These are phyloP conservation scores for Priocnemis perturbator DNA, from an alignment of 2,888 invertebrate genomes.

Conservation along the genomic window DNA sequence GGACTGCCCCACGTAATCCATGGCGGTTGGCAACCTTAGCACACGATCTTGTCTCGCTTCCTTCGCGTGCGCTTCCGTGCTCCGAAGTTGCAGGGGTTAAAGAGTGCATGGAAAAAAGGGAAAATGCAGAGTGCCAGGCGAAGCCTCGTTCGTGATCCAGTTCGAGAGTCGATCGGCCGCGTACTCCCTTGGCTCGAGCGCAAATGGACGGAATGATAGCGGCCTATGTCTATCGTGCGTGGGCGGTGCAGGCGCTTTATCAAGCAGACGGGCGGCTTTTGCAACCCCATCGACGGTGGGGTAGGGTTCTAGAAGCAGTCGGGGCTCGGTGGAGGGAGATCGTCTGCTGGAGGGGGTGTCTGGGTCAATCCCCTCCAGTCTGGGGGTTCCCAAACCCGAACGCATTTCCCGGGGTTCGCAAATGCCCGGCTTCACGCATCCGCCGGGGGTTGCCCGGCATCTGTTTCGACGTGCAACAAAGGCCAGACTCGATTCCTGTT, in stretches of 20 bases:
- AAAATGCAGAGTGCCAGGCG: background rate
- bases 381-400: constrained; percentile 71
- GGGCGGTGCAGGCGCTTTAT: constrained; percentile 4
- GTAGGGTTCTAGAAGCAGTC: constrained; percentile 59
- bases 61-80: no score
- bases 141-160: background rate
- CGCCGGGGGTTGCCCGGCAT: no score
- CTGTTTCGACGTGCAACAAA: background rate
- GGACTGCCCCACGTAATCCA: no score
- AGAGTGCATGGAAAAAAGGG: no score
- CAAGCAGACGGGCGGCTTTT: constrained; percentile 4
- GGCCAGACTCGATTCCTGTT: background rate
- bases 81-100: no score
- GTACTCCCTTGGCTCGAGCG: background rate
- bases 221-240: background rate
- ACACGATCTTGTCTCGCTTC: no score
- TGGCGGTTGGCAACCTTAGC: no score
- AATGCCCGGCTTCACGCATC: constrained; percentile 35
- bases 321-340: constrained; percentile 57
- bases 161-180: background rate
- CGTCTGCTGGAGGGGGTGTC: constrained; percentile 74
- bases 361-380: constrained; percentile 75
- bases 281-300: constrained; percentile 23
- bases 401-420: constrained; percentile 74
- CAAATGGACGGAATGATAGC: constrained; percentile 1